Evolutionary conservation across 2,888 invertebrate species (phyloP).

Genomic region (Neocrepidodera transversa): DNA sequence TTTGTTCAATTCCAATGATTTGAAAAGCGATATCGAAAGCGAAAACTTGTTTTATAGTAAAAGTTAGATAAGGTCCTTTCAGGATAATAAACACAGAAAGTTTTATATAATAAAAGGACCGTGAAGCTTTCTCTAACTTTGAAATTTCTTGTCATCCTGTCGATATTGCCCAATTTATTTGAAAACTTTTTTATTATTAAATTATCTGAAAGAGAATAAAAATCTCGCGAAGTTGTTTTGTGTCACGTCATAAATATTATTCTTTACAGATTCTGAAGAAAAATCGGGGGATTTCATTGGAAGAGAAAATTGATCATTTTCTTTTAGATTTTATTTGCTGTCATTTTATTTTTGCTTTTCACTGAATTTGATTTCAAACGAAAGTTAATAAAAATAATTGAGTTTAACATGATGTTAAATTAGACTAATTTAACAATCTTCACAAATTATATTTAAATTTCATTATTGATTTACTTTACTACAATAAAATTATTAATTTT

Average conservation of each 20-base stretch:
- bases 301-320: no score
- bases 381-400: no score
- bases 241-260: conserved; percentile 23
- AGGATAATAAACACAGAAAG: conserved; percentile 38
- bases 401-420: no score
- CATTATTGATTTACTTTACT: no score
- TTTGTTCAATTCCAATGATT: conserved; percentile 20
- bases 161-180: conserved; percentile 37
- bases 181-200: conserved; percentile 32
- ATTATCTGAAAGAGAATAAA: conserved; percentile 30
- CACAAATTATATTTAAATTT: no score
- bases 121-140: conserved; percentile 33
- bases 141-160: conserved; percentile 34
- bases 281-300: no score
- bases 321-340: no score
- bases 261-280: not conserved
- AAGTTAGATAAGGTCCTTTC: conserved; percentile 38
- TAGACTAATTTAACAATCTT: no score
- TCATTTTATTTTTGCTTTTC: no score
- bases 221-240: conserved; percentile 28
- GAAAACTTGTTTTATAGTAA: conserved; percentile 37
- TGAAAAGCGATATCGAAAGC: conserved; percentile 31
- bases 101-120: conserved; percentile 38
- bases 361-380: no score
- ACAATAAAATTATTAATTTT: no score